Evolutionary conservation across 2,113 vertebrate species (phyloP).

Genomic region (Lipotes vexillifer): DNA sequence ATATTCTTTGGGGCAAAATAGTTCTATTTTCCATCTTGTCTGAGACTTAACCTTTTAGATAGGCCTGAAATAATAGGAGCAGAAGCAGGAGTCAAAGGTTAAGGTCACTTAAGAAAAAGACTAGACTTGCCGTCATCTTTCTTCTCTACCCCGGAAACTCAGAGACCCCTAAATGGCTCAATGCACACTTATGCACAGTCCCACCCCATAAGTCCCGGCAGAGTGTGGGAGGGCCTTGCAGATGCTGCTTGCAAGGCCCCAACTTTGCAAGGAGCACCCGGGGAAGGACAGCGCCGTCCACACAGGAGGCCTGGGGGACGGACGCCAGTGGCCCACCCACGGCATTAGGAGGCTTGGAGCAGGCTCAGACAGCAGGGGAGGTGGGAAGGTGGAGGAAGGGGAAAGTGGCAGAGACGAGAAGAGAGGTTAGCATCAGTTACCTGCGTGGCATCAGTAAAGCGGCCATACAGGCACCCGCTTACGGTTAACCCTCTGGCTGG

Average conservation of each 20-base stretch:
- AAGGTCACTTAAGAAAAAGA: neutral
- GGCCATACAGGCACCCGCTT: conserved; percentile 81
- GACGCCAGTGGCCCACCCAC: neutral
- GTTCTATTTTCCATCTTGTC: conserved; percentile 19
- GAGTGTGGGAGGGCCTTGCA: neutral
- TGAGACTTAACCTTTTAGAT: conserved; percentile 16
- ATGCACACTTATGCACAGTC: conserved; percentile 41
- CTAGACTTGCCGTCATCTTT: neutral
- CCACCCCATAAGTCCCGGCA: neutral
- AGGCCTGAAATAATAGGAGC: neutral
- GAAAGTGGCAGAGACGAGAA: conserved; percentile 22
- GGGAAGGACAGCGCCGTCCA: rapidly evolving
- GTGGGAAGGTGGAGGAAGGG: neutral
- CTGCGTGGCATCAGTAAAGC: conserved; percentile 83
- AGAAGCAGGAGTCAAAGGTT: neutral
- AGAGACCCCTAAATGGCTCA: conserved; percentile 36
- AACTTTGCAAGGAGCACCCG: conserved; percentile 46
- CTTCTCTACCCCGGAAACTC: neutral
- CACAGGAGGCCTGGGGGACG: neutral
- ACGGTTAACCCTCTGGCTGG: conserved; percentile 71
- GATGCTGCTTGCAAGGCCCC: neutral
- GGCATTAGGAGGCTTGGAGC: neutral
- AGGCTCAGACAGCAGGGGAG: neutral
- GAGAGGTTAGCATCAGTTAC: conserved; percentile 73
- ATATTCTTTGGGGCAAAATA: neutral